phyloP scores from a whole-genome alignment of 2,888 invertebrate genomes.

The Philonicus albiceps region DNA sequence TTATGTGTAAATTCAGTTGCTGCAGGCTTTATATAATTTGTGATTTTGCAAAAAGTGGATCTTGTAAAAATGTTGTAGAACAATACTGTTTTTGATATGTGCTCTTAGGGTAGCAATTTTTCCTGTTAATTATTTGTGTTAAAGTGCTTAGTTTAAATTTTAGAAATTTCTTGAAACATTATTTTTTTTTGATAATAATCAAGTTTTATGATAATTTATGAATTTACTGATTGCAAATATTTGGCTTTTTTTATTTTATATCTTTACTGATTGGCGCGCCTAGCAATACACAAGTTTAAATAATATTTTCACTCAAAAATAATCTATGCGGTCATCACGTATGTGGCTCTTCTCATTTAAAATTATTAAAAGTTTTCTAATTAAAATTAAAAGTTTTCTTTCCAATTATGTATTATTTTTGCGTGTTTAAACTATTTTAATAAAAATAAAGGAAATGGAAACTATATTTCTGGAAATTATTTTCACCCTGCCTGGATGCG shows the following conservation, averaged over 20 bases:
- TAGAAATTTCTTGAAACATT: neutral
- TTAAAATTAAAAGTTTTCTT: neutral
- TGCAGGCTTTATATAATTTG: neutral
- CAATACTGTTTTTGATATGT: neutral
- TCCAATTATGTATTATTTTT: neutral
- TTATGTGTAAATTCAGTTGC: neutral
- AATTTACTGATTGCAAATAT: neutral
- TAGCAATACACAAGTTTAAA: neutral
- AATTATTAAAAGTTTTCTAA: neutral
- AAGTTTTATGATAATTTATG: neutral
- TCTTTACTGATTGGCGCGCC: neutral
- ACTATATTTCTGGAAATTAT: neutral
- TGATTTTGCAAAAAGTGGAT: neutral
- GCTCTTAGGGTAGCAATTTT: neutral
- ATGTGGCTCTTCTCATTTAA: neutral
- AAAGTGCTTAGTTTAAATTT: neutral
- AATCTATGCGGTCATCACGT: neutral
- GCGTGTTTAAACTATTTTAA: neutral
- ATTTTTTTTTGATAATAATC: neutral
- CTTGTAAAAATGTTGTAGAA: neutral
- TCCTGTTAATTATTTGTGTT: neutral
- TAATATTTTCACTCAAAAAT: neutral
- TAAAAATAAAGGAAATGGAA: neutral
- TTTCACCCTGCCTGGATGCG: neutral
- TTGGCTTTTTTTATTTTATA: neutral